A percentile compares a stretch with the other conserved stretches of the same genome.
These are phyloP conservation scores for Himalopsyche phryganea DNA, from an alignment of 1,140 invertebrate species.

Conservation along the genomic window DNA sequence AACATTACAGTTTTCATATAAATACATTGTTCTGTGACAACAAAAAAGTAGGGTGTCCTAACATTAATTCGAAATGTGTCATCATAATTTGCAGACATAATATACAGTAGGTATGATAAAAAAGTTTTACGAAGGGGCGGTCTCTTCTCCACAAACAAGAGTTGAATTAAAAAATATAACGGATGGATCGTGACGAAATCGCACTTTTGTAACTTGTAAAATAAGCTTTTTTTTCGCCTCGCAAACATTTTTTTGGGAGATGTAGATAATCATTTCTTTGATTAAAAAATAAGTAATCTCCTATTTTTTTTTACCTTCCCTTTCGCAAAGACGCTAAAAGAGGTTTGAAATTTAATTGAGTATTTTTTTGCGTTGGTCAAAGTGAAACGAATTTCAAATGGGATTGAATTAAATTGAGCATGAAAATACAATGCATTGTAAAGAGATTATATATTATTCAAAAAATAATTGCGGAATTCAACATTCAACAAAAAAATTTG, in stretches of 20 bases:
- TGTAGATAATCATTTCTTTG: conserved; percentile 28
- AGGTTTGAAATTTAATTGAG: conserved; percentile 1
- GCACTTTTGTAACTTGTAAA: conserved; percentile 27
- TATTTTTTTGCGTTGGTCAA: background rate
- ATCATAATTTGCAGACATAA: conserved; percentile 25
- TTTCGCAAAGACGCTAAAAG: background rate
- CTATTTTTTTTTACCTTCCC: background rate
- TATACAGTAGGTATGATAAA: conserved; percentile 20
- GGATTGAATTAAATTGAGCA: background rate
- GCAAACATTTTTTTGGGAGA: conserved; percentile 4
- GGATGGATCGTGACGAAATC: conserved; percentile 34
- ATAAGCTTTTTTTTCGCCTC: conserved; percentile 20
- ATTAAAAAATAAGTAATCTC: conserved; percentile 30
- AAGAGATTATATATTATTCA: no score
- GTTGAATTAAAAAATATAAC: conserved; percentile 33
- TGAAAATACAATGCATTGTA: no score
- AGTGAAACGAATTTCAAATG: background rate
- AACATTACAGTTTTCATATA: no score
- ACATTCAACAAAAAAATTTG: no score
- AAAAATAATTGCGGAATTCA: no score
- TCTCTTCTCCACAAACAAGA: conserved; percentile 17
- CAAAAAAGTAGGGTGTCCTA: background rate
- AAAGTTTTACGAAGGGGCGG: conserved; percentile 5
- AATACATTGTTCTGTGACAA: no score
- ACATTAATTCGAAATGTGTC: conserved; percentile 29